Conservation (phyloP, 2,888 invertebrate genomes). For the Drosophila maculinotata region DNA sequence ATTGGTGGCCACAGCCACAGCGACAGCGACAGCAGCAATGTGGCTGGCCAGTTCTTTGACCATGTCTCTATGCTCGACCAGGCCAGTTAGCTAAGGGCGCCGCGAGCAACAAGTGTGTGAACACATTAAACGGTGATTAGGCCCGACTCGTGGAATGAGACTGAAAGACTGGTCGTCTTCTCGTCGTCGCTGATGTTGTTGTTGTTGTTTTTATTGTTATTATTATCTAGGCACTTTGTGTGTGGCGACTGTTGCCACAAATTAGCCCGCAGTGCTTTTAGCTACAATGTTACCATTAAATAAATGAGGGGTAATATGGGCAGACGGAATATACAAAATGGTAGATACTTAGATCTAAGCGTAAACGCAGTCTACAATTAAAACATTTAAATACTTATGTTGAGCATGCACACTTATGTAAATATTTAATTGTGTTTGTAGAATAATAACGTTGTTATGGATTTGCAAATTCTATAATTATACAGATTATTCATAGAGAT, state of each 20-base stretch:
- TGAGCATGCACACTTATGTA: neutral
- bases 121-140: conserved; percentile 78
- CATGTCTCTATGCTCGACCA: conserved; percentile 46
- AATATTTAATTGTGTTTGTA: too few relatives aligned
- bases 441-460: neutral
- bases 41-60: conserved; percentile 62
- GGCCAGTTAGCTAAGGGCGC: conserved; percentile 66
- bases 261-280: conserved; percentile 44
- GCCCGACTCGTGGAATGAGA: conserved; percentile 23
- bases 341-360: conserved; percentile 19
- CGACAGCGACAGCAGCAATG: conserved; percentile 8
- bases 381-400: conserved; percentile 4
- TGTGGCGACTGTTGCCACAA: conserved; percentile 36
- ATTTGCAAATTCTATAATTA: neutral
- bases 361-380: conserved; percentile 7
- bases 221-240: conserved; percentile 26
- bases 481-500: neutral
- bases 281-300: conserved; percentile 51
- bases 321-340: conserved; percentile 26
- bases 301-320: conserved; percentile 56
- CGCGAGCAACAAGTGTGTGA: conserved; percentile 77
- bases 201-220: conserved; percentile 13
- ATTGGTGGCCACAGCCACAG: conserved; percentile 56
- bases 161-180: conserved; percentile 1
- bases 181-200: conserved; percentile 21